phyloP scores from a whole-genome alignment of 2,888 invertebrate genomes.

The Xylophagus ater region DNA sequence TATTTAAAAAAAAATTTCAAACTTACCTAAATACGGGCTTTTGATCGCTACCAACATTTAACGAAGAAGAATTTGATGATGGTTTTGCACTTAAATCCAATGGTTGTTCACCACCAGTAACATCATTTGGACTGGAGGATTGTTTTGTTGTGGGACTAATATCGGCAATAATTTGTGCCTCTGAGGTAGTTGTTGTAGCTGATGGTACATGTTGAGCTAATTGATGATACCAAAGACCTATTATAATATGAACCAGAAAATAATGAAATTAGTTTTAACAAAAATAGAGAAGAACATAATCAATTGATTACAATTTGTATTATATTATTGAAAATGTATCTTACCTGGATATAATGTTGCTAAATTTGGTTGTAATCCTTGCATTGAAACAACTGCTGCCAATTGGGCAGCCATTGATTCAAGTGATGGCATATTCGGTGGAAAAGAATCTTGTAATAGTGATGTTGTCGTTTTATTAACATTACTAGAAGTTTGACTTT shows the following conservation, averaged over 20 bases:
- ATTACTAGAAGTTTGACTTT: conserved; percentile 32
- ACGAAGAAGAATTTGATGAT: conserved; percentile 40
- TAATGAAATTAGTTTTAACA: neutral
- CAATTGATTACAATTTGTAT: neutral
- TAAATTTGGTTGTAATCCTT: conserved; percentile 22
- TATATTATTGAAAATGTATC: conserved; percentile 8
- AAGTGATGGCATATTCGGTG: conserved; percentile 45
- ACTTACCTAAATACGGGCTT: conserved; percentile 65
- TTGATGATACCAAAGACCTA: conserved; percentile 19
- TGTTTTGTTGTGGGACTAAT: conserved; percentile 38
- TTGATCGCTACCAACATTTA: conserved; percentile 37
- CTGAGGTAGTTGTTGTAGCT: conserved; percentile 36
- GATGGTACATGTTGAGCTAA: conserved; percentile 31
- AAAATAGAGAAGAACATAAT: neutral
- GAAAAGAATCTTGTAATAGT: conserved; percentile 24
- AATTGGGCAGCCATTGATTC: conserved; percentile 59
- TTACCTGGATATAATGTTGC: conserved; percentile 28
- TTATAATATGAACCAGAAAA: neutral
- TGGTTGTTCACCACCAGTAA: conserved; percentile 53
- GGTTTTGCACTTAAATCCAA: conserved; percentile 77
- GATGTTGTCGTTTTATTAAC: conserved; percentile 38
- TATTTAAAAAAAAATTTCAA: neutral
- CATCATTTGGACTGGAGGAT: conserved; percentile 42
- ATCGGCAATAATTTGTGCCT: conserved; percentile 32
- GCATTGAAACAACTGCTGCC: conserved; percentile 50